These are phyloP conservation scores for Microcebus griseorufus DNA, from an alignment of 2,113 vertebrate genomes.

Conservation along the genomic window DNA sequence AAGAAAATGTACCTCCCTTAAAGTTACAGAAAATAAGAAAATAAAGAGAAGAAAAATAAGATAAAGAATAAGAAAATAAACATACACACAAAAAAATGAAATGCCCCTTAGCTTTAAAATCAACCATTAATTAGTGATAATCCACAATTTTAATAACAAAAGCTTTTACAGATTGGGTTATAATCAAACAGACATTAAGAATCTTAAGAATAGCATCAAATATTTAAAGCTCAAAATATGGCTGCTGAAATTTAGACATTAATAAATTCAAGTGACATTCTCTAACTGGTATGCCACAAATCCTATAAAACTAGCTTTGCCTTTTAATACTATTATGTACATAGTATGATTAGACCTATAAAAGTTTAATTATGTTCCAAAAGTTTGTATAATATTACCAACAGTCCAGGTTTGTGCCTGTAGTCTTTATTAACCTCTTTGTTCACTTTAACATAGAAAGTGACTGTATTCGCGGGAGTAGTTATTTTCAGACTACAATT, in stretches of 20 bases:
- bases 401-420: not conserved
- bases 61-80: not conserved
- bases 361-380: not conserved
- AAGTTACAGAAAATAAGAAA: not conserved
- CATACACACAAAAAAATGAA: slow-evolving; percentile 49
- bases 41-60: not conserved
- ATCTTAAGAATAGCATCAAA: slow-evolving; percentile 60
- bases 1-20: slow-evolving; percentile 33
- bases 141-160: slow-evolving; percentile 43
- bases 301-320: slow-evolving; percentile 51
- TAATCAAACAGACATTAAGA: slow-evolving; percentile 24
- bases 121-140: slow-evolving; percentile 51
- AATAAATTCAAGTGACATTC: not conserved
- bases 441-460: not conserved
- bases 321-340: slow-evolving; percentile 44
- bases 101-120: slow-evolving; percentile 44
- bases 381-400: not conserved
- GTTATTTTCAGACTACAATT: slow-evolving; percentile 10
- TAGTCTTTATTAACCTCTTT: not conserved
- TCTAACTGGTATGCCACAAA: slow-evolving; percentile 48
- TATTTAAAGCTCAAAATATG: slow-evolving; percentile 21
- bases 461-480: not conserved
- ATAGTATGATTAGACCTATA: not conserved
- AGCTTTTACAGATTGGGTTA: slow-evolving; percentile 51
- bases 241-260: not conserved